Evolutionary conservation across 2,888 invertebrate species (phyloP), one percentile per base, ranked within the genome.

Genomic region (Caenorhabditis becei): DNA sequence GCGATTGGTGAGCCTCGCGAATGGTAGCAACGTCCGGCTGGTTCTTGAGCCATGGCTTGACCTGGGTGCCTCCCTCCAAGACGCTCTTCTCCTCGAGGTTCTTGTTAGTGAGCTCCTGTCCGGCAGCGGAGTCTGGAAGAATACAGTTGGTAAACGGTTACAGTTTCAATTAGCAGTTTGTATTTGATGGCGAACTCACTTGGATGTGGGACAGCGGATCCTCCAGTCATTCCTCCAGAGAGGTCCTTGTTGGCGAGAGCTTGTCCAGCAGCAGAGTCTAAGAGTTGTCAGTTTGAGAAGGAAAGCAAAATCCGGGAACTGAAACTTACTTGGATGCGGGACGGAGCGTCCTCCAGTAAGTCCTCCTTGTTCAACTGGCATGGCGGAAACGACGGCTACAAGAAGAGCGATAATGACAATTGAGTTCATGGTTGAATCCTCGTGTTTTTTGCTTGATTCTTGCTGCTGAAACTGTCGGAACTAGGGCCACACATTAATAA

Each of bases 31-130:
- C 44, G 54, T 82, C 63, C 54, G 82, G 82, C 53, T 82, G 82
- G 44, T 82, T 75, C 75, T 78, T 82, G 56, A 82, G 75, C 82
- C 82, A 82, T 70, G 82, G 82, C 75, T 82, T 82, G 56, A 82
- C 82, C 47, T 82, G 82, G 37, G 82, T 79, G 24, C 82, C 82
- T 47, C 82, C 82, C 24, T 82, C 82, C 54, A 82, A 53, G 18
- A 82, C 82, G 41, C 28, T 58, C 54, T 82, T 82, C 72, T 82
- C 82, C 47, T 75, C 74, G 23, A 71, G 65, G 18, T 66, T 63
- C 53, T 78, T 71, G 78, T 78, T 78, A 44, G 66, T 47, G 5
- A 79, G 35, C 16, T 58, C 71, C 41, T 79, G 75, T 59, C 80
- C 80, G 20, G 75, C 77, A 24, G 80, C 75, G 24, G 80, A 80